Evolutionary conservation across 2,888 invertebrate species (phyloP).

Genomic region (Incurvaria masculella): DNA sequence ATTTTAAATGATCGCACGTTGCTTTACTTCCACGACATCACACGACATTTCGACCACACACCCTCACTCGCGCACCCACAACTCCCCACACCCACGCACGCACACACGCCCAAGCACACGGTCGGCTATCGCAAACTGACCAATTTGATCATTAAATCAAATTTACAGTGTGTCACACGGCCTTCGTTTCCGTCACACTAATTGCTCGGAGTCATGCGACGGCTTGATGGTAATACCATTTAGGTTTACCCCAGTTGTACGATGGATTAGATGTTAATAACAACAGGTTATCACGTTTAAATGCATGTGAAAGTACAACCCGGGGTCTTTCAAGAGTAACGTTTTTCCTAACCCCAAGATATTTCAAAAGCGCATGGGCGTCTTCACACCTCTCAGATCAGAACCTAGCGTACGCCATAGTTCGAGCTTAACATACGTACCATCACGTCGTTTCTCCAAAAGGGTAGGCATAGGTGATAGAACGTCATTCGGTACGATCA

Average conservation of each 20-base stretch:
- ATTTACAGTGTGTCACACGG: slow-evolving; percentile 17
- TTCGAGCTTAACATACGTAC: no score
- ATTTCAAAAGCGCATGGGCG: no score
- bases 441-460: no score
- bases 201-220: slow-evolving; percentile 25
- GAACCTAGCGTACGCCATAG: no score
- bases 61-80: background rate
- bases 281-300: no score
- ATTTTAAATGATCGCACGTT: background rate
- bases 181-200: slow-evolving; percentile 16
- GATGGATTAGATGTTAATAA: background rate
- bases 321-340: no score
- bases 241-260: slow-evolving; percentile 13
- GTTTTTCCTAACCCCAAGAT: no score
- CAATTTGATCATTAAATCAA: slow-evolving; percentile 16
- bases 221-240: slow-evolving; percentile 18
- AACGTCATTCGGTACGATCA: no score
- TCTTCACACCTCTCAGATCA: no score
- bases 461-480: no score
- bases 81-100: background rate
- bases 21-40: background rate
- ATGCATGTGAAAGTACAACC: no score
- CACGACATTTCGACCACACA: background rate
- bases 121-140: background rate
- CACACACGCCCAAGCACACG: background rate